Base-by-base conservation (phyloP, 2,888 invertebrate genomes). In the Spilosoma lubricipeda region DNA sequence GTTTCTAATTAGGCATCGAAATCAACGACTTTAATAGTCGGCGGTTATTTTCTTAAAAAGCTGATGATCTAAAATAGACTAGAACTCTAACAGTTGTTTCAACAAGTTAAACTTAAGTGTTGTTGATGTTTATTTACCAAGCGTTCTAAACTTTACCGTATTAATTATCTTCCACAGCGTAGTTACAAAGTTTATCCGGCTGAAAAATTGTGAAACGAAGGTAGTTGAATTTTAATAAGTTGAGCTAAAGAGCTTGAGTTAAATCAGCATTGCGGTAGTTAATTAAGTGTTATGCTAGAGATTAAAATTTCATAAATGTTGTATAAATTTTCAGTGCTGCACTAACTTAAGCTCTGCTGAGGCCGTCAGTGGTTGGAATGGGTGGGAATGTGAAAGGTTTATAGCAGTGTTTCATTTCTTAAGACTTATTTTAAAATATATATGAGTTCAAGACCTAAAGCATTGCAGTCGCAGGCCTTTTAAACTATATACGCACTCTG, bases 161-260 rank as follows among this genome's bases (percentile, higher is more conserved):
- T 63, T 30, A 70, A 20, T 70, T 70, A 70, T 70, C 3, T 39
- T 42, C 30, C 23, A 20, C 63, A 27, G 23, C 66, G 27, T 27
- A 67, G 67, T 72, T 67, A 2, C n/a, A 45, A 68, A 72, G 56
- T 67, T 67, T 56, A 7, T 33, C n/a, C 52, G 11, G 30, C 15
- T 27, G 66, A 73, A 66, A 73, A 73, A 73, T 66, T 56, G 65
- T 66, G 39, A 42, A 70, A 65, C 45, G 70, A 56, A 70, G 66
- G n/a, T 33, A 45, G 36, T 36, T 70, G 65, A 66, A 70, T 70
- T 39, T 74, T 70, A 67, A 74, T 70, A 70, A 70, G 74, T 74
- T 70, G 11, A 59, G 70, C 27, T 70, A 67, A 67, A 70, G 74
- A 67, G 70, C 70, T 70, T 8, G 52, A n/a, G n/a, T 56, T 56